These are phyloP conservation scores for Ochotona curzoniae DNA, from an alignment of 2,113 vertebrate genomes.

Conservation along the genomic window DNA sequence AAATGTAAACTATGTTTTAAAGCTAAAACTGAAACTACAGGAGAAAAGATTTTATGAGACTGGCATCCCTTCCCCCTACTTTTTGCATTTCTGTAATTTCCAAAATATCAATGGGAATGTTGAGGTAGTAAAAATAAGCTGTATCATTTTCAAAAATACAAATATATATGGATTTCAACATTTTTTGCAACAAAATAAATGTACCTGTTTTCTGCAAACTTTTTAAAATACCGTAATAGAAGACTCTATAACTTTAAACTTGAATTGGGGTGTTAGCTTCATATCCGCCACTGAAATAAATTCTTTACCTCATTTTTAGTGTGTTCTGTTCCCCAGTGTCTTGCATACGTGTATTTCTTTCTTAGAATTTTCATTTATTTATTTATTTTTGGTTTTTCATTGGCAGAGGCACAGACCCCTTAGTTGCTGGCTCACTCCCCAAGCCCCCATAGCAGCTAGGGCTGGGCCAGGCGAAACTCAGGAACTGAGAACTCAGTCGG, in stretches of 20 bases:
- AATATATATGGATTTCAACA: background rate
- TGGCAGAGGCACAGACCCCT: too few species aligned
- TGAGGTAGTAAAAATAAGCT: background rate
- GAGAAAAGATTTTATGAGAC: background rate
- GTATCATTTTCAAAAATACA: background rate
- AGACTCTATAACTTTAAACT: background rate
- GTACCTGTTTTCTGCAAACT: too few species aligned
- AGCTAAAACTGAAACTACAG: background rate
- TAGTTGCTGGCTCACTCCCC: too few species aligned
- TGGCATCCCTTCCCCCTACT: background rate
- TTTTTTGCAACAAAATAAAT: background rate
- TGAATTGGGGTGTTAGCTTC: background rate
- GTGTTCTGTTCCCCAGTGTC: background rate
- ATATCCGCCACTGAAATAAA: background rate
- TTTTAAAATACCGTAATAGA: background rate
- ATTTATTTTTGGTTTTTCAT: too few species aligned
- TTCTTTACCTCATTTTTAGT: slow-evolving; percentile 2
- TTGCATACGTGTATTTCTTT: too few species aligned
- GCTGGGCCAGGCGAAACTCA: too few species aligned
- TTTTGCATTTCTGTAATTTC: slow-evolving; percentile 58
- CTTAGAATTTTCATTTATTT: too few species aligned
- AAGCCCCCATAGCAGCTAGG: too few species aligned
- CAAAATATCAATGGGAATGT: background rate
- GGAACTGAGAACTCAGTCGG: too few species aligned
- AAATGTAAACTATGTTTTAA: slow-evolving; percentile 9